These are phyloP conservation scores for Hartigia nigra DNA, from an alignment of 2,888 invertebrate genomes.

Conservation along the genomic window DNA sequence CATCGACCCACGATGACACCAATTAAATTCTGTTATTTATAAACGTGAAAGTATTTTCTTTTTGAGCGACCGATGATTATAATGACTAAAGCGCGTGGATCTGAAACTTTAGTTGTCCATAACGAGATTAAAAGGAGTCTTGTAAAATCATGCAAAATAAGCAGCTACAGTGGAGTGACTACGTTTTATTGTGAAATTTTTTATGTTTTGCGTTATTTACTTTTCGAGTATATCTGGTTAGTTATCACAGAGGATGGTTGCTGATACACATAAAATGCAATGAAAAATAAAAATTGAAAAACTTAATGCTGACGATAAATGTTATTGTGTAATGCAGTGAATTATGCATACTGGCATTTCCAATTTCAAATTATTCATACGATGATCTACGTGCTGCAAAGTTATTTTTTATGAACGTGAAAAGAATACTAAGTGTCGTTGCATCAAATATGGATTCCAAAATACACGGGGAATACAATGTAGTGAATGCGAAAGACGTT, in stretches of 20 bases:
- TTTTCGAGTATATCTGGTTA: neutral
- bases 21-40: neutral
- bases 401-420: neutral
- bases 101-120: neutral
- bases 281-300: too few species aligned
- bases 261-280: too few species aligned
- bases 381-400: neutral
- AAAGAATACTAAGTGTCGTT: neutral
- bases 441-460: neutral
- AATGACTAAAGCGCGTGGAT: neutral
- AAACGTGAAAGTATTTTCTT: neutral
- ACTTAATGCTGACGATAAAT: too few species aligned
- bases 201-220: neutral
- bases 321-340: neutral
- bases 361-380: neutral
- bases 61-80: neutral
- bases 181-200: neutral
- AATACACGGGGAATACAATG: neutral
- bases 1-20: neutral
- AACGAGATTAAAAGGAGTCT: neutral
- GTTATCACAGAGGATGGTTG: too few species aligned
- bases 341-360: neutral
- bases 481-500: too few species aligned
- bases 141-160: neutral
- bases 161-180: neutral